Evolutionary conservation across 2,888 invertebrate species (phyloP).

Genomic region (Chaetogeoica ovagalla): DNA sequence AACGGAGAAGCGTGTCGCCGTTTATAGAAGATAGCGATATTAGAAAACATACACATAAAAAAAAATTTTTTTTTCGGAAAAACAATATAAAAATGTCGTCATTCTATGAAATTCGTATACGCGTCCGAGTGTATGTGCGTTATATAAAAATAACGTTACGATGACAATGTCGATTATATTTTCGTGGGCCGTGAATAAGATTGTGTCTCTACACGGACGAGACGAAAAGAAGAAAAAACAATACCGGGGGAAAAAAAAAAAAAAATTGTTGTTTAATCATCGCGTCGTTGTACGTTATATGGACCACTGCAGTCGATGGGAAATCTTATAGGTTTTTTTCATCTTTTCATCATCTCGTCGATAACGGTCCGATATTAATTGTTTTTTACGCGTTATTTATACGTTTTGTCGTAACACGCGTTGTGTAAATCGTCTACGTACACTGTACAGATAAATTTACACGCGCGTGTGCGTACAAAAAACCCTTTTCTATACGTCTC

Average conservation of each 20-base stretch:
- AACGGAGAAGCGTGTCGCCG: no score
- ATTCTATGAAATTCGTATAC: slow-evolving; percentile 34
- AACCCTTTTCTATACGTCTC: slow-evolving; percentile 31
- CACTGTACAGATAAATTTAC: slow-evolving; percentile 1
- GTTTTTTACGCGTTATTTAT: slow-evolving; percentile 18
- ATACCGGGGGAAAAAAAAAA: slow-evolving; percentile 3
- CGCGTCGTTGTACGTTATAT: no score
- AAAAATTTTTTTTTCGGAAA: slow-evolving; percentile 4
- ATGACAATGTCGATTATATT: slow-evolving; percentile 48
- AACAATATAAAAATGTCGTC: slow-evolving; percentile 34
- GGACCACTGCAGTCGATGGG: background rate
- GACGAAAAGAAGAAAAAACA: slow-evolving; percentile 5
- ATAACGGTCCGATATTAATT: slow-evolving; percentile 44
- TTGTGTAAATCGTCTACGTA: slow-evolving; percentile 14
- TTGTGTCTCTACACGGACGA: slow-evolving; percentile 1
- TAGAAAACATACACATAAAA: background rate
- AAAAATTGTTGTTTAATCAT: slow-evolving; percentile 42
- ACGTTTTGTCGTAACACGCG: slow-evolving; percentile 24
- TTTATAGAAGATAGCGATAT: no score
- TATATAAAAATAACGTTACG: slow-evolving; percentile 18
- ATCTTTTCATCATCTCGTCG: background rate
- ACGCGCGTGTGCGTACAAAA: slow-evolving; percentile 2
- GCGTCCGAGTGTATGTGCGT: slow-evolving; percentile 12
- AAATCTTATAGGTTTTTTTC: slow-evolving; percentile 9
- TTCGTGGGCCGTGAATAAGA: slow-evolving; percentile 38